phyloP scores from a whole-genome alignment of 2,113 vertebrate genomes.

The Columbina picui region DNA sequence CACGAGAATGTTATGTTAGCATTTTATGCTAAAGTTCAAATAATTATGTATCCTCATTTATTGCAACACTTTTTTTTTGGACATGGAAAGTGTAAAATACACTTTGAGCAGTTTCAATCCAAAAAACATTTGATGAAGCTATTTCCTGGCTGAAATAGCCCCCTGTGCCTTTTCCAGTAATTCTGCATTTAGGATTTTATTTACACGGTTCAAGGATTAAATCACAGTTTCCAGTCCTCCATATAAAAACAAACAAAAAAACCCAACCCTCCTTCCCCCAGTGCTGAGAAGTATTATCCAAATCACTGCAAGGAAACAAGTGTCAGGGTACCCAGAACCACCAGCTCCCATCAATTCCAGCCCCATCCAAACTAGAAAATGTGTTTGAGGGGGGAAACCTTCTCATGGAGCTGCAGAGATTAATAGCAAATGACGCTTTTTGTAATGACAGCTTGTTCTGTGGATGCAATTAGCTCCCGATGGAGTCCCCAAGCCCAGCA shows the following conservation, averaged over 20 bases:
- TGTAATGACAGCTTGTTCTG: background rate
- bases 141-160: slow-evolving; percentile 3
- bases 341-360: background rate
- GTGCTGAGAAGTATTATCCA: background rate
- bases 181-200: slow-evolving; percentile 43
- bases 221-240: slow-evolving; percentile 30
- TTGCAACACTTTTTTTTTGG: background rate
- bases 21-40: slow-evolving; percentile 21
- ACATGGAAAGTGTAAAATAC: background rate
- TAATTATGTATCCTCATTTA: slow-evolving; percentile 22
- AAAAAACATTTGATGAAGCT: background rate
- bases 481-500: background rate
- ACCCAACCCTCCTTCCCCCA: background rate
- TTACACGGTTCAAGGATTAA: slow-evolving; percentile 38
- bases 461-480: background rate
- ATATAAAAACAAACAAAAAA: background rate
- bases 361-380: background rate
- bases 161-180: slow-evolving; percentile 23
- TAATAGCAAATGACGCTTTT: background rate
- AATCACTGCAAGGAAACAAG: background rate
- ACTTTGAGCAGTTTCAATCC: background rate
- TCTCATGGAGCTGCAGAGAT: background rate
- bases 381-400: background rate
- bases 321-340: background rate
- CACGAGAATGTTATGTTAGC: slow-evolving; percentile 4